Evolutionary conservation across 2,888 invertebrate species (phyloP).

Genomic region (Biston stratarius): DNA sequence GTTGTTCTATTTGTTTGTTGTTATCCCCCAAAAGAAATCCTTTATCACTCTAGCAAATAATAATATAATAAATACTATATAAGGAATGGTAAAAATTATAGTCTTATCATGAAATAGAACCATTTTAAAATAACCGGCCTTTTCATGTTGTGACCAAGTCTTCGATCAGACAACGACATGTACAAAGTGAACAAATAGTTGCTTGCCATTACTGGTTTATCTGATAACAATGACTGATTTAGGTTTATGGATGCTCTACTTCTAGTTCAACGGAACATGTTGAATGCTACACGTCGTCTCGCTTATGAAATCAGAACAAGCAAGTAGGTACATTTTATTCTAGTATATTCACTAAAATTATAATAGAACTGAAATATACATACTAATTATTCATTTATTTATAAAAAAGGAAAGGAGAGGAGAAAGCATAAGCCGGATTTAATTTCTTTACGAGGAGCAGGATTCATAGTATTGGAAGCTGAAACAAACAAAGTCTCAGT

Average conservation of each 20-base stretch:
- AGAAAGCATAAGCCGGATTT: constrained; percentile 6
- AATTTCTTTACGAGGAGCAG: constrained; percentile 10
- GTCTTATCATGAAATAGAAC: too few relatives aligned
- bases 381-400: background rate
- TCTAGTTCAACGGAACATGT: constrained; percentile 4
- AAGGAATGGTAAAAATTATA: too few relatives aligned
- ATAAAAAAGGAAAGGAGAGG: constrained; percentile 18
- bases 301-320: constrained; percentile 7
- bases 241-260: constrained; percentile 30
- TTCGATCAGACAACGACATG: too few relatives aligned
- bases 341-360: background rate
- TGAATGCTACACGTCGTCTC: constrained; percentile 1
- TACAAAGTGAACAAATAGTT: constrained; percentile 21
- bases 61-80: too few relatives aligned
- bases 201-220: constrained; percentile 32
- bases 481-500: constrained; percentile 13
- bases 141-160: too few relatives aligned
- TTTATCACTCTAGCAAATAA: too few relatives aligned
- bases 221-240: constrained; percentile 34
- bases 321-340: background rate
- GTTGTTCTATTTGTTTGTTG: too few relatives aligned
- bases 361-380: background rate
- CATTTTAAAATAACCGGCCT: too few relatives aligned
- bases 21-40: too few relatives aligned
- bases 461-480: constrained; percentile 12